Evolutionary conservation across 2,888 invertebrate genomes (phyloP).

Genomic region (Luperina testacea): DNA sequence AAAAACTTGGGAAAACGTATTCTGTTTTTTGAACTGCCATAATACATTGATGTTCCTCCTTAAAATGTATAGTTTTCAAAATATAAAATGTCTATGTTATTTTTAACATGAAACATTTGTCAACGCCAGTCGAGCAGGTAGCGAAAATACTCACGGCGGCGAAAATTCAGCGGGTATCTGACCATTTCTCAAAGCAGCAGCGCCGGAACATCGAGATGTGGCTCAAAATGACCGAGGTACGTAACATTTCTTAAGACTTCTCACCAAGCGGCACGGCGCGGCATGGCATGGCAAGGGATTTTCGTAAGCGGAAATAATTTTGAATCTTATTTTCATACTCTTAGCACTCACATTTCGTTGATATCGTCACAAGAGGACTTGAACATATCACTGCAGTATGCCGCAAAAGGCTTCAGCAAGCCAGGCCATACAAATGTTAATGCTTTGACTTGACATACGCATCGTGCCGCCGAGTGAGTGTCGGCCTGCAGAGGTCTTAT

Average conservation of each 20-base stretch:
- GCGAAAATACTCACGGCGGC: constrained; percentile 98
- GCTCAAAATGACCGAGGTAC: constrained; percentile 98
- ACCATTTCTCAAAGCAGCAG: constrained; percentile 99
- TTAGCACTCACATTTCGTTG: not conserved
- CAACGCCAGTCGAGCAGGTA: constrained; percentile 97
- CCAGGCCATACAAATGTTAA: not conserved
- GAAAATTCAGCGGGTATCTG: constrained; percentile 99
- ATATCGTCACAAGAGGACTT: not conserved
- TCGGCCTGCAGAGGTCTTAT: not conserved
- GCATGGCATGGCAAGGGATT: too few species aligned
- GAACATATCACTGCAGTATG: not conserved
- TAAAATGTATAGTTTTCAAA: constrained; percentile 19
- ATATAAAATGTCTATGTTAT: constrained; percentile 50
- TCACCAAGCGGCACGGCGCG: not conserved
- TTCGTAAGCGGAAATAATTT: not conserved
- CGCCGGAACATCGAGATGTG: constrained; percentile 99
- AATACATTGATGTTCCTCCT: not conserved
- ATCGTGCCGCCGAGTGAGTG: not conserved
- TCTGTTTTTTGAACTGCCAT: not conserved
- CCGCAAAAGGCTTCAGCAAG: not conserved
- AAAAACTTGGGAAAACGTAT: not conserved
- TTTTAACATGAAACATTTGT: constrained; percentile 67
- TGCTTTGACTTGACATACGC: not conserved
- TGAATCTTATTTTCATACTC: not conserved
- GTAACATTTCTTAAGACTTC: constrained; percentile 42